Conservation (phyloP, 2,113 vertebrate genomes). For the Lagopus leucura region DNA sequence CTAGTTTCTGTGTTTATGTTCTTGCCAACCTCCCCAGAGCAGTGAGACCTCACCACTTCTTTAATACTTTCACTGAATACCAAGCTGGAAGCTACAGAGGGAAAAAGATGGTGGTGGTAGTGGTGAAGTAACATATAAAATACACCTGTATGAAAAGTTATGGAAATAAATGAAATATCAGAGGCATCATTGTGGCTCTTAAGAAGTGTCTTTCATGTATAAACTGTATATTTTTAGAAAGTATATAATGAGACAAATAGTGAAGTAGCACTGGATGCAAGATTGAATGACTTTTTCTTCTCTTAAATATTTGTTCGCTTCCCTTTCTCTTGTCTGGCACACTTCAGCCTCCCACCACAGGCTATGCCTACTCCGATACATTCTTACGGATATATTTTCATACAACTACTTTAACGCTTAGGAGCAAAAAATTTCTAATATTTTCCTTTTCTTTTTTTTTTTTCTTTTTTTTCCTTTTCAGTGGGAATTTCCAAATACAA, state of each 20-base stretch:
- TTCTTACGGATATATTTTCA: not conserved
- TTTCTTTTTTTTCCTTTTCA: too few species aligned
- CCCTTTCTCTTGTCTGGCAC: not conserved
- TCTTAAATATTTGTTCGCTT: not conserved
- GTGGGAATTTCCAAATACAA: not conserved
- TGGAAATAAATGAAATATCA: not conserved
- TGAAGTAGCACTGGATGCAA: not conserved
- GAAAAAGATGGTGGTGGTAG: not conserved
- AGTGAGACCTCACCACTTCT: not conserved
- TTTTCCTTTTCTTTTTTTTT: not conserved
- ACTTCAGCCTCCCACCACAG: not conserved
- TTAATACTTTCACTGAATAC: not conserved
- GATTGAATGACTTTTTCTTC: not conserved
- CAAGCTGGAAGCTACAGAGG: not conserved
- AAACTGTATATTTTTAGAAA: rapidly evolving
- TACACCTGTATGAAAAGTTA: not conserved
- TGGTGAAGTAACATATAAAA: not conserved
- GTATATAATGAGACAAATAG: not conserved
- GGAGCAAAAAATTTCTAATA: not conserved
- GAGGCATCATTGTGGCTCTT: not conserved
- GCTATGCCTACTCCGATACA: too few species aligned
- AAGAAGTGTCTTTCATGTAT: not conserved
- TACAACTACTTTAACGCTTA: not conserved
- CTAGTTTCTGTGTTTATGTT: not conserved
- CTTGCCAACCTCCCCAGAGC: not conserved